A percentile compares a stretch with the other conserved stretches of the same genome.
These are phyloP conservation scores for Ariolimax columbianus DNA, from an alignment of 2,888 invertebrate genomes.

Conservation along the genomic window DNA sequence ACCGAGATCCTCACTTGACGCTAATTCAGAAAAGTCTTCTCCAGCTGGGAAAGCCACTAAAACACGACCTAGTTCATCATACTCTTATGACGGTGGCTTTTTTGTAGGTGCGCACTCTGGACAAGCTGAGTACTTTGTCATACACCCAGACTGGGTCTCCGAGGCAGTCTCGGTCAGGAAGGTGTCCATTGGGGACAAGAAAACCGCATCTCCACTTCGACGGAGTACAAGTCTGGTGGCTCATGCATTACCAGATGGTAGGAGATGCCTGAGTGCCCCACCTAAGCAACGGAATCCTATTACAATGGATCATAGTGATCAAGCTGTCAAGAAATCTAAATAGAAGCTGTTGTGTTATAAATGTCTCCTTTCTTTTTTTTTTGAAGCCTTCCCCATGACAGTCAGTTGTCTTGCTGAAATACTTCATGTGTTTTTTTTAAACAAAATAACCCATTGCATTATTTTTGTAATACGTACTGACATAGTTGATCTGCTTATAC, in stretches of 20 bases:
- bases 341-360: not conserved
- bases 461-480: no score
- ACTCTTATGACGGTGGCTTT: slow-evolving; percentile 71
- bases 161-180: slow-evolving; percentile 73
- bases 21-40: slow-evolving; percentile 56
- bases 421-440: no score
- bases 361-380: no score
- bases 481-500: no score
- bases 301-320: slow-evolving; percentile 63
- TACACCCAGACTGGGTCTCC: slow-evolving; percentile 77
- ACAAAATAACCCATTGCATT: no score
- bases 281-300: slow-evolving; percentile 74
- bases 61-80: slow-evolving; percentile 57
- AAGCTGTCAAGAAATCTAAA: slow-evolving; percentile 1
- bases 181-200: slow-evolving; percentile 57
- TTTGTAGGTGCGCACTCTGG: slow-evolving; percentile 66
- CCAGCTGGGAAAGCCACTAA: slow-evolving; percentile 44
- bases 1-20: slow-evolving; percentile 57
- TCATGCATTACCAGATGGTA: slow-evolving; percentile 55
- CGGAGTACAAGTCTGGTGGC: slow-evolving; percentile 3
- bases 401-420: no score
- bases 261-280: slow-evolving; percentile 73
- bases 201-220: slow-evolving; percentile 1
- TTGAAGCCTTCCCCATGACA: no score
- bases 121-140: slow-evolving; percentile 70